These are phyloP conservation scores for Bombus superbus DNA, from an alignment of 1,140 invertebrate genomes.

Conservation along the genomic window DNA sequence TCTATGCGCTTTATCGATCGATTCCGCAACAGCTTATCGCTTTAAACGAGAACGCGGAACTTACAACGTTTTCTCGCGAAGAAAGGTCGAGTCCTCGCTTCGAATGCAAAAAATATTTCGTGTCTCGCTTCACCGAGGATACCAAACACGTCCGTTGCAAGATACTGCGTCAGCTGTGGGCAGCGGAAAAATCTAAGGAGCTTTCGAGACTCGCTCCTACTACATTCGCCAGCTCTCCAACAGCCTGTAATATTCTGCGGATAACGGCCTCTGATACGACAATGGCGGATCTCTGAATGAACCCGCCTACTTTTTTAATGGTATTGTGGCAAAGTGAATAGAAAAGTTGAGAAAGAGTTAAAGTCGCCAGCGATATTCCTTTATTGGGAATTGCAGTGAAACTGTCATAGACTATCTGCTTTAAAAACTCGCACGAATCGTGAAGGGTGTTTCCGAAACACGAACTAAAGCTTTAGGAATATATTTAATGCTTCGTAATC, in stretches of 20 bases:
- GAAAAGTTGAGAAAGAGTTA: conserved; percentile 12
- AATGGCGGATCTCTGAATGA: background rate
- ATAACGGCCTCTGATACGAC: conserved; percentile 12
- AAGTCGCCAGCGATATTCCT: background rate
- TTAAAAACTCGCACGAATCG: background rate
- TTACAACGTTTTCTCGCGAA: background rate
- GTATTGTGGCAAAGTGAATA: background rate
- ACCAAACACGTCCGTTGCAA: background rate
- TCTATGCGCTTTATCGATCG: background rate
- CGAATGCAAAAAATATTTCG: background rate
- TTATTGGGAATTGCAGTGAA: background rate
- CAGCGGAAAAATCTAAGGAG: background rate
- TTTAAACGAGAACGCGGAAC: background rate
- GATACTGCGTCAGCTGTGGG: background rate
- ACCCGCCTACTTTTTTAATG: background rate
- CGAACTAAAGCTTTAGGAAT: background rate
- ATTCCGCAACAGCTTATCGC: background rate
- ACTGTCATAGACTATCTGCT: background rate
- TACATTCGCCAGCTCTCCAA: background rate
- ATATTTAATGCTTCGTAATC: background rate
- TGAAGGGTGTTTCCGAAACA: background rate
- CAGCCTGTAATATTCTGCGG: background rate
- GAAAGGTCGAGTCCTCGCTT: too few species aligned
- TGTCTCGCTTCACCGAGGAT: background rate
- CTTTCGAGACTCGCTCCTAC: background rate